Base-by-base conservation (phyloP, 2,888 invertebrate species). In the Hesperia comma region DNA sequence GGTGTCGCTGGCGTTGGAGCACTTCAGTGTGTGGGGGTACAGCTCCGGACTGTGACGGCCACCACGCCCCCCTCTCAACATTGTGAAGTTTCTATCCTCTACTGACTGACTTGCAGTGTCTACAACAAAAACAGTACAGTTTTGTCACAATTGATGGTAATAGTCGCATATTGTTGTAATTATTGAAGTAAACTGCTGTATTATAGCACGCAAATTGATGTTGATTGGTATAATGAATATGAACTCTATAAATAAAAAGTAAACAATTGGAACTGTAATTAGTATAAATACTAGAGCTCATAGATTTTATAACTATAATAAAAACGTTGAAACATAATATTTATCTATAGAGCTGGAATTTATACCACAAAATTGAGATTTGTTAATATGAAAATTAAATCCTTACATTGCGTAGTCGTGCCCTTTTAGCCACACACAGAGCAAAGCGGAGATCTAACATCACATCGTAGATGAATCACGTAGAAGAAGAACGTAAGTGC, bases 1-100 rank as follows among this genome's bases (percentile, higher is more conserved):
- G 26, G 98, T 98, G 87, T 99, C 98, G 82, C 98, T 98, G 58
- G 97, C 97, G 86, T 96, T 93, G 76, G 93, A 93, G 81, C 93
- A 93, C 92, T 93, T 96, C 77, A 96, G 95, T 70, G 98, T 97
- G 92, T 97, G 97, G 87, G 97, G 96, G 89, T 96, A 96, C 86
- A 96, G 94, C 92, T 96, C 96, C 74, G 96, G 96, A 93, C 93
- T 93, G 92, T 93, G 93, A 86, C 93, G 92, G 86, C 93, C 93
- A 84, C 90, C 92, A 81, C 92, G 92, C 86, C 92, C 92, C 90
- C 92, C 91, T 92, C 93, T 93, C 92, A 93, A 93, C 93, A 93
- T 93, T 79, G 92, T 93, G 93, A 88, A 84, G 85, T 77, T 84
- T 90, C 88, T 84, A 78, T 75, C 79, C 81, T 77, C 77, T 72